phyloP scores from a whole-genome alignment of 2,113 vertebrate genomes.

The Egretta garzetta region DNA sequence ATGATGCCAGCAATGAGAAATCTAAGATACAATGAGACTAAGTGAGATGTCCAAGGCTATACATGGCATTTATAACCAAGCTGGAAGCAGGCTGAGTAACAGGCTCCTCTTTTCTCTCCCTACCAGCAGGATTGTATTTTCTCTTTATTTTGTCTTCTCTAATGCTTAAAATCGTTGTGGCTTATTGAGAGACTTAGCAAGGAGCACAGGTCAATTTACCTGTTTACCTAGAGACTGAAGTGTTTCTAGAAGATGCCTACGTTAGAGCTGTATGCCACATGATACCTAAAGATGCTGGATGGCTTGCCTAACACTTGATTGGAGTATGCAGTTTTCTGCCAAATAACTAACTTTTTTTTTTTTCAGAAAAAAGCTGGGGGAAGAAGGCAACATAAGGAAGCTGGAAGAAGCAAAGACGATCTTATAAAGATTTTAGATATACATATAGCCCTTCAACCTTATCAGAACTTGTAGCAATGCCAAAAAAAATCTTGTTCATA shows the following conservation, averaged over 20 bases:
- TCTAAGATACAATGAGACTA: not conserved
- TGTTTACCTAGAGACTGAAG: not conserved
- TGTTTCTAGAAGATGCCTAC: not conserved
- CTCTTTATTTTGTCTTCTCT: not conserved
- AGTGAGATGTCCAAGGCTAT: not conserved
- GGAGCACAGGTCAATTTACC: not conserved
- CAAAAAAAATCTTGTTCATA: not conserved
- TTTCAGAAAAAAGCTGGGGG: not conserved
- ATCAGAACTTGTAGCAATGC: not conserved
- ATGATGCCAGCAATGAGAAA: not conserved
- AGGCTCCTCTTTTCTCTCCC: not conserved
- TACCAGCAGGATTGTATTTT: not conserved
- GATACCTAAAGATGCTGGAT: not conserved
- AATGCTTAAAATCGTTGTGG: not conserved
- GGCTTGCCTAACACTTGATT: not conserved
- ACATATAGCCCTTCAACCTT: not conserved
- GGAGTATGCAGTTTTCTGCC: fast-evolving
- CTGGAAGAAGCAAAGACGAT: not conserved
- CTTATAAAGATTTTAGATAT: not conserved
- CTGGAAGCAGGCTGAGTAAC: not conserved
- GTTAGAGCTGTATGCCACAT: not conserved
- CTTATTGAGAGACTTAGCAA: not conserved
- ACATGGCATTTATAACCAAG: not conserved
- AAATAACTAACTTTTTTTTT: not conserved
- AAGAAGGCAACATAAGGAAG: not conserved